Conservation (phyloP, 2,888 invertebrate genomes). For the Leucophenga maculata region DNA sequence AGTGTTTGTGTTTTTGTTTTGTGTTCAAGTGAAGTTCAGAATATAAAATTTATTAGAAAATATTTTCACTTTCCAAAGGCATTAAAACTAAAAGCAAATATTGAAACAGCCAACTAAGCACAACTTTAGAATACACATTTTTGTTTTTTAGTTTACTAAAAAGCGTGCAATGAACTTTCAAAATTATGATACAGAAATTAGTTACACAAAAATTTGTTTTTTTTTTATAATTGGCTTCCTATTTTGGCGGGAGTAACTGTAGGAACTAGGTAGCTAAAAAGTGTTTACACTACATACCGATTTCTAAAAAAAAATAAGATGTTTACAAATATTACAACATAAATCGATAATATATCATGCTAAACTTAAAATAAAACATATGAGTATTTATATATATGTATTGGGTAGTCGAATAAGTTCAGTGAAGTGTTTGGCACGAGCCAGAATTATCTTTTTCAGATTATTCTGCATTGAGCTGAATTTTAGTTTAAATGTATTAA, state of each 20-base stretch:
- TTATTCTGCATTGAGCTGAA: too few species aligned
- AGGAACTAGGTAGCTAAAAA: background rate
- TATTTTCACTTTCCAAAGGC: background rate
- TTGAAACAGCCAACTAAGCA: too few species aligned
- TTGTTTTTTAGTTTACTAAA: too few species aligned
- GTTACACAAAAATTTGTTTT: background rate
- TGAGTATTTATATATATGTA: background rate
- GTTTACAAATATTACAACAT: conserved; percentile 12
- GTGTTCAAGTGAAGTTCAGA: background rate
- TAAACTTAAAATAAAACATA: conserved; percentile 27
- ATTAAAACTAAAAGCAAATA: conserved; percentile 39
- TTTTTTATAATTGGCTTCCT: background rate
- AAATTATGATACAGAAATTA: conserved; percentile 16
- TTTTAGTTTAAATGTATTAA: too few species aligned
- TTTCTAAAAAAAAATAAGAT: conserved; percentile 51
- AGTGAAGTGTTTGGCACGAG: background rate
- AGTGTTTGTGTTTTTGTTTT: conserved; percentile 33
- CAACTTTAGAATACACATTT: too few species aligned
- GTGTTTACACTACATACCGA: conserved; percentile 47
- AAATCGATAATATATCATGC: conserved; percentile 46
- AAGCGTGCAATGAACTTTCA: conserved; percentile 22
- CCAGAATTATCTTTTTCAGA: too few species aligned
- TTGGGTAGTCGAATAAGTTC: background rate
- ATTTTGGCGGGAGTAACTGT: conserved; percentile 25
- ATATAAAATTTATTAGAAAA: too few species aligned